Evolutionary conservation across 1,140 invertebrate species (phyloP), one percentile per base, ranked within the genome.

Genomic region (Listronotus oregonensis): DNA sequence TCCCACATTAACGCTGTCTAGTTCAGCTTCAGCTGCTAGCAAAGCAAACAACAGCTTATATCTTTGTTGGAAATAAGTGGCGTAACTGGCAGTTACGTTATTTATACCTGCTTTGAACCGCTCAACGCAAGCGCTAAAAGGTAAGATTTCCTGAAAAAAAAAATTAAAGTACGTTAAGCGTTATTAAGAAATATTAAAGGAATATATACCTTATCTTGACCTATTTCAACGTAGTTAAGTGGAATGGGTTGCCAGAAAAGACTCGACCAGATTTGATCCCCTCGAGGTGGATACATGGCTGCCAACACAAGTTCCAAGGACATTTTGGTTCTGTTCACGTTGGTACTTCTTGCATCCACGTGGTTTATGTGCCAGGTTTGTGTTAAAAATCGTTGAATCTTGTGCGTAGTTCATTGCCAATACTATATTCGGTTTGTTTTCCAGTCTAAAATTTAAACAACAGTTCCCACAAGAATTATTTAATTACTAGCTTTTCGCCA

Each of bases 171-270:
- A n/a, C n/a, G n/a, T n/a, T n/a, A n/a, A n/a, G n/a, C n/a, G n/a
- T n/a, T n/a, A n/a, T n/a, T n/a, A n/a, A n/a, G n/a, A n/a, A n/a
- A n/a, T n/a, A n/a, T n/a, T n/a, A n/a, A n/a, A n/a, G n/a, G 21
- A 3, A 27, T 27, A 27, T 27, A 1, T 50, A 43, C 63, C 47
- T 58, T 43, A 34, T 49, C 34, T 27, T 0, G 15, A 1, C 8
- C 8, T 3, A 40, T 15, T 10, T 9, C 8, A 8, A 10, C 8
- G 50, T 64, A 62, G 18, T 79, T 72, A 32, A 81, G 81, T 0
- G 84, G 83, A 15, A 86, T 79, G 0, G 85, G 85, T 71, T 85
- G 84, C 85, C 85, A 86, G 39, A 80, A 76, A n/a, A 85, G 64
- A 18, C 67, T 11, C 11, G 76, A 61, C 62, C 82, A 79, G 82